Conservation (phyloP, 1,140 invertebrate genomes). For the Tribolium madens region DNA sequence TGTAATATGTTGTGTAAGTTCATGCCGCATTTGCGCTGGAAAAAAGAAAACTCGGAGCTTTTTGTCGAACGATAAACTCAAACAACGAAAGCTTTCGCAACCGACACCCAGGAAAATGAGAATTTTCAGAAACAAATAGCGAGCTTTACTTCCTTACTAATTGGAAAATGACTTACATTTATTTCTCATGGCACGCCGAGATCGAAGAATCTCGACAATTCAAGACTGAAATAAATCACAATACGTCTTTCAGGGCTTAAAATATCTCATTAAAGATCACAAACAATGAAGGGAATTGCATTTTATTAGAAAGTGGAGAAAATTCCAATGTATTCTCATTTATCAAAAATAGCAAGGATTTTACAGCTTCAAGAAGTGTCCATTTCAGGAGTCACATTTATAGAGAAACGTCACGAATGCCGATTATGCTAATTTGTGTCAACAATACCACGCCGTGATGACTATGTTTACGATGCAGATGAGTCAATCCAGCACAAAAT, state of each 20-base stretch:
- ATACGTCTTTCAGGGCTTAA: not conserved
- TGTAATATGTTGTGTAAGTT: conserved; percentile 35
- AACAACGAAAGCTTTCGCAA: not conserved
- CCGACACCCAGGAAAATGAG: not conserved
- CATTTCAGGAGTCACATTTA: not conserved
- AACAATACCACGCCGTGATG: conserved; percentile 2
- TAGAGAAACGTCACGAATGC: not conserved
- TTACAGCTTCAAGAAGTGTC: not conserved
- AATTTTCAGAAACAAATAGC: not conserved
- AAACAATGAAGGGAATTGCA: not conserved
- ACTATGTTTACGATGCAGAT: not conserved
- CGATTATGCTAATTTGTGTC: conserved; percentile 15
- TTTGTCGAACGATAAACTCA: not conserved
- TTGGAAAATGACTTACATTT: not conserved
- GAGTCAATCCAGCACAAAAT: not conserved
- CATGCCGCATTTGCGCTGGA: not conserved
- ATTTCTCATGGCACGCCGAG: not conserved
- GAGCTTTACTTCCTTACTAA: not conserved
- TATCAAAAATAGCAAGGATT: not conserved
- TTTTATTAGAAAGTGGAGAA: not conserved
- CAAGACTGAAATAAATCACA: not conserved
- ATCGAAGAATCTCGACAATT: not conserved
- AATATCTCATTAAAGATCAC: not conserved
- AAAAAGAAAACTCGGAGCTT: not conserved
- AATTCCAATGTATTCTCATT: not conserved